Evolutionary conservation across 1,140 invertebrate species (phyloP).

Genomic region (Leptopilina clavipes): DNA sequence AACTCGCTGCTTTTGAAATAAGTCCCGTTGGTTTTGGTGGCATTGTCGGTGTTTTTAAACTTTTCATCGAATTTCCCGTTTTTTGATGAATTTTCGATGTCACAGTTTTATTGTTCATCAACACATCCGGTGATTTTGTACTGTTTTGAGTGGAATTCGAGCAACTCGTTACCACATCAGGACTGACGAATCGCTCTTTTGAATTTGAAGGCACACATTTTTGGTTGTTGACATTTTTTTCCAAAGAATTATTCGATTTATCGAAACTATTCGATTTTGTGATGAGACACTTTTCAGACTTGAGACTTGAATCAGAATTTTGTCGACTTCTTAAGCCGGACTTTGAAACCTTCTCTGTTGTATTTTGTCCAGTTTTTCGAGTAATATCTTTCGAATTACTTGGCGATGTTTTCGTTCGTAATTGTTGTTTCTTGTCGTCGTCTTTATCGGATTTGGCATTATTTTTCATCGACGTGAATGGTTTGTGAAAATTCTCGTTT

Average conservation of each 20-base stretch:
- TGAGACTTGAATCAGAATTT: conserved; percentile 50
- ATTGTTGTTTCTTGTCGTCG: conserved; percentile 50
- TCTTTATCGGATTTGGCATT: conserved; percentile 7
- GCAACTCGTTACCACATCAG: conserved; percentile 83
- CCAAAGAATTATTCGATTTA: conserved; percentile 35
- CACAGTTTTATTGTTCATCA: conserved; percentile 60
- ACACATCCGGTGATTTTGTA: conserved; percentile 78
- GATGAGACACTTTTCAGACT: conserved; percentile 40
- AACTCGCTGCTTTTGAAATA: conserved; percentile 54
- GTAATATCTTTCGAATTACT: conserved; percentile 53
- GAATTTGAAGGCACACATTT: conserved; percentile 64
- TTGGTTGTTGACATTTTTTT: conserved; percentile 50
- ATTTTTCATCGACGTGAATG: conserved; percentile 28
- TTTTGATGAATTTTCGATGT: conserved; percentile 53
- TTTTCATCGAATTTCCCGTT: conserved; percentile 43
- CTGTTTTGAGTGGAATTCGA: conserved; percentile 60
- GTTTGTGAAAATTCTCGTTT: conserved; percentile 38
- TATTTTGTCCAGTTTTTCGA: conserved; percentile 43
- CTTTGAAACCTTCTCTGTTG: conserved; percentile 7
- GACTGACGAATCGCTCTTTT: conserved; percentile 76
- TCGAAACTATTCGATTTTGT: conserved; percentile 48
- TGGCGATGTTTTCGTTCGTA: conserved; percentile 66
- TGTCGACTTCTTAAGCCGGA: conserved; percentile 46
- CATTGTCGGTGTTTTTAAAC: conserved; percentile 51
- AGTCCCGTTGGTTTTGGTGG: conserved; percentile 59